phyloP scores from a whole-genome alignment of 2,113 vertebrate species.

The Thamnaconus septentrionalis region DNA sequence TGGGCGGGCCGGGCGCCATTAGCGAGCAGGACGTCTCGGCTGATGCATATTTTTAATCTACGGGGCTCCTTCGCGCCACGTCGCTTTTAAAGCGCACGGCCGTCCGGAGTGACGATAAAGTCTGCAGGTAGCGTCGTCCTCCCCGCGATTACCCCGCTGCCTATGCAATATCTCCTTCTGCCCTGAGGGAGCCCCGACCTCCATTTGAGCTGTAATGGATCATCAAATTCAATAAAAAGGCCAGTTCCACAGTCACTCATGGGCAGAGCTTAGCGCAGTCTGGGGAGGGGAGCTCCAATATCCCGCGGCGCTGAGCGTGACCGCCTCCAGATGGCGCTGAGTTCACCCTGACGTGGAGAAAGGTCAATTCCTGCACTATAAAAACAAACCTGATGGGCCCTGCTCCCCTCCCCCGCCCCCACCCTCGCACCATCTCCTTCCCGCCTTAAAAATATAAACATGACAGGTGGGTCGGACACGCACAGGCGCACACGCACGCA shows the following conservation, averaged over 20 bases:
- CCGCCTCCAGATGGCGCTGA: constrained; percentile 68
- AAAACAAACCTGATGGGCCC: constrained; percentile 14
- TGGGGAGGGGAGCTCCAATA: constrained; percentile 12
- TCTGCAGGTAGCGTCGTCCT: constrained; percentile 64
- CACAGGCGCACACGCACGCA: constrained; percentile 13
- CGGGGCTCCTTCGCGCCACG: constrained; percentile 46
- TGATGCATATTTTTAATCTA: constrained; percentile 73
- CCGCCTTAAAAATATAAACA: constrained; percentile 31
- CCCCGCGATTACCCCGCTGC: constrained; percentile 61
- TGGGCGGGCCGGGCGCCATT: constrained; percentile 60
- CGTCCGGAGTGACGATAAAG: constrained; percentile 55
- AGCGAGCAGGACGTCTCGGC: constrained; percentile 43
- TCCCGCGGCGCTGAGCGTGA: neutral
- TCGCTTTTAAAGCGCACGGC: constrained; percentile 51
- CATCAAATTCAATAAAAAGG: constrained; percentile 70
- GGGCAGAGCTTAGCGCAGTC: constrained; percentile 39
- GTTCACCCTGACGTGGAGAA: constrained; percentile 27
- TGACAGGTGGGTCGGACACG: constrained; percentile 57
- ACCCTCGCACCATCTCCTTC: no score
- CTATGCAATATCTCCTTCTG: constrained; percentile 62
- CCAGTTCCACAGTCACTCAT: constrained; percentile 51
- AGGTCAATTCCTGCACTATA: constrained; percentile 22
- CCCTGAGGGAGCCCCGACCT: constrained; percentile 60
- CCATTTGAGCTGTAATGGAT: constrained; percentile 62
- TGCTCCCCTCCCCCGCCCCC: constrained; percentile 15